phyloP scores from a whole-genome alignment of 2,797 vertebrate genomes.

The Kryptolebias ocellatus region DNA sequence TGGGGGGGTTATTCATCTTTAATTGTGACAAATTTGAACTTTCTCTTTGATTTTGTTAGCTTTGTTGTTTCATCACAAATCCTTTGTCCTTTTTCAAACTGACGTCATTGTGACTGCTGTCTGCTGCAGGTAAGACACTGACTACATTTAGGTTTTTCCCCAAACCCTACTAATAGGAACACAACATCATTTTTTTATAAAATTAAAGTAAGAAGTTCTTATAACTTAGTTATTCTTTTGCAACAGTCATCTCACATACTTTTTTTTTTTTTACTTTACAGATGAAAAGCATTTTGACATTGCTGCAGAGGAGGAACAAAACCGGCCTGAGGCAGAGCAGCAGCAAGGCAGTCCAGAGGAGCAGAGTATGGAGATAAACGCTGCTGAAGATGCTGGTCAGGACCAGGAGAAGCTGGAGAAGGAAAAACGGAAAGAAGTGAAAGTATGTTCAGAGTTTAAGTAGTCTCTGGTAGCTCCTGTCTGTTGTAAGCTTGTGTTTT shows the following conservation, averaged over 20 bases:
- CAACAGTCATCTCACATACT: no score
- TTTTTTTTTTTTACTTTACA: slow-evolving; percentile 22
- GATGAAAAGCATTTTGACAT: slow-evolving; percentile 47
- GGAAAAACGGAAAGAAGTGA: slow-evolving; percentile 78
- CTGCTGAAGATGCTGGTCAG: slow-evolving; percentile 38
- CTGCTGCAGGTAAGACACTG: no score
- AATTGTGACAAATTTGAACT: background rate
- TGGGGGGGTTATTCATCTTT: no score
- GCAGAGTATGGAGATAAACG: slow-evolving; percentile 65
- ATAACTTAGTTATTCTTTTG: no score
- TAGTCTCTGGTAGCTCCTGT: rapidly evolving
- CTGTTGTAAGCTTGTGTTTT: background rate
- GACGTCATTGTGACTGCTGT: no score
- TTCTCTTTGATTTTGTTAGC: background rate
- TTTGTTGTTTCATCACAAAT: background rate
- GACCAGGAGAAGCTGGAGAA: slow-evolving; percentile 76
- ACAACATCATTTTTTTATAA: no score
- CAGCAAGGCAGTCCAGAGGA: slow-evolving; percentile 51
- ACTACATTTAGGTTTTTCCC: no score
- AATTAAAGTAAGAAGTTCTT: background rate
- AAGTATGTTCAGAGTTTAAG: slow-evolving; percentile 75
- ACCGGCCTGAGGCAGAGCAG: slow-evolving; percentile 50
- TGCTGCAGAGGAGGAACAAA: slow-evolving; percentile 34
- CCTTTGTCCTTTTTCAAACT: background rate
- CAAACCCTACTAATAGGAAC: no score